Evolutionary conservation across 2,888 invertebrate species (phyloP).

Genomic region (Cryptocheilus praepositus): DNA sequence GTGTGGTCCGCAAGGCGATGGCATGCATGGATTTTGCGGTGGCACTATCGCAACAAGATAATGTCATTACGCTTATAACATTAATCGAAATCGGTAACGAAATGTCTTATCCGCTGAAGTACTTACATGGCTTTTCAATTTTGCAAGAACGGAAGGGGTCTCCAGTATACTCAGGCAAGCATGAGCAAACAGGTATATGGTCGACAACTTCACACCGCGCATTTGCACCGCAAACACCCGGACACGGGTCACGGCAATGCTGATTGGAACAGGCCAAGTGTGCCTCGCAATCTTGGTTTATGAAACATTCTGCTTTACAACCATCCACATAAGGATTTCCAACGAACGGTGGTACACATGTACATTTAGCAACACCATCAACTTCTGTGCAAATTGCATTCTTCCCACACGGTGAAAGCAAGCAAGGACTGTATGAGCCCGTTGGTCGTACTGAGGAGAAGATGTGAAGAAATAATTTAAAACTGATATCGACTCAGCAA

Average conservation of each 20-base stretch:
- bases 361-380: slow-evolving; percentile 84
- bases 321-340: slow-evolving; percentile 88
- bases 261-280: slow-evolving; percentile 87
- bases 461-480: neutral
- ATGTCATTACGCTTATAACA: neutral
- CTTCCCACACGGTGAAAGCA: slow-evolving; percentile 88
- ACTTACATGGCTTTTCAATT: slow-evolving; percentile 58
- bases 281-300: slow-evolving; percentile 87
- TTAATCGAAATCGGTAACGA: neutral
- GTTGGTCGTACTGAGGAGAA: slow-evolving; percentile 37
- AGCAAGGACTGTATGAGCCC: slow-evolving; percentile 80
- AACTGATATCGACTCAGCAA: neutral
- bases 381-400: slow-evolving; percentile 86
- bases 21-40: slow-evolving; percentile 77
- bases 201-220: slow-evolving; percentile 89
- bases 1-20: slow-evolving; percentile 80
- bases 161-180: slow-evolving; percentile 85
- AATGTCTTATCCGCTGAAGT: slow-evolving; percentile 1
- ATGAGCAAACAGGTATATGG: slow-evolving; percentile 89
- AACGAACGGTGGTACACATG: slow-evolving; percentile 91
- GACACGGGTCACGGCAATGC: slow-evolving; percentile 91
- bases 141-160: slow-evolving; percentile 90
- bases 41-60: slow-evolving; percentile 60
- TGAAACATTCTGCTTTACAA: slow-evolving; percentile 90
- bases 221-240: slow-evolving; percentile 88